phyloP scores from a whole-genome alignment of 1,140 invertebrate species.

The Grapholita molesta region DNA sequence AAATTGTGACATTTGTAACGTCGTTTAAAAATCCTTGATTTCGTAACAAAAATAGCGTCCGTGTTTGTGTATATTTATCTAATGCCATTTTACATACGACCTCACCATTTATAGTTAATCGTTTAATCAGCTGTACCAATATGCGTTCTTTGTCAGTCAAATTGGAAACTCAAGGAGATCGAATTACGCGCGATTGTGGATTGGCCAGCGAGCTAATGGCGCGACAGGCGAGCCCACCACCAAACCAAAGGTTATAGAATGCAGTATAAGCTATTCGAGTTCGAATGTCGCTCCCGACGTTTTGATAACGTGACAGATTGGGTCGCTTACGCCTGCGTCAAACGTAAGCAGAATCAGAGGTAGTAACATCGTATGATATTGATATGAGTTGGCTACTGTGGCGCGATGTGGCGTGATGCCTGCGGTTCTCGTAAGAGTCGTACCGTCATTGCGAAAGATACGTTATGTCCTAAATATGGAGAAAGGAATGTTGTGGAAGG shows the following conservation, averaged over 20 bases:
- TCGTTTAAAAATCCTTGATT: neutral
- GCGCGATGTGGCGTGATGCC: slow-evolving; percentile 66
- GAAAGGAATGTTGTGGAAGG: neutral
- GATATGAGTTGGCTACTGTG: slow-evolving; percentile 36
- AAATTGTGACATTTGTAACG: no score
- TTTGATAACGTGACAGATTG: neutral
- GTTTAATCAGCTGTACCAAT: neutral
- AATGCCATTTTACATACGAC: neutral
- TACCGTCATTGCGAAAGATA: slow-evolving; percentile 56
- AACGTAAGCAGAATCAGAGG: neutral
- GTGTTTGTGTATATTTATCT: neutral
- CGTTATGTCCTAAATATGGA: slow-evolving; percentile 22
- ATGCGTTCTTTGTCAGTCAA: neutral
- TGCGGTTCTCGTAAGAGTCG: slow-evolving; percentile 37
- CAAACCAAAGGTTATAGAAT: neutral
- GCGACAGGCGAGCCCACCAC: slow-evolving; percentile 7
- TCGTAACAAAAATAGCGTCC: neutral
- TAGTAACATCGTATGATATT: neutral
- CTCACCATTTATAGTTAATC: neutral
- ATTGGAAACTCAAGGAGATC: slow-evolving; percentile 14
- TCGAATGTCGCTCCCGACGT: neutral
- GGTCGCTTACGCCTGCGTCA: neutral
- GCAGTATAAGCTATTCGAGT: neutral
- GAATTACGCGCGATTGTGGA: neutral
- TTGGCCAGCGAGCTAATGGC: slow-evolving; percentile 3